Evolutionary conservation across 2,113 vertebrate genomes (phyloP), one percentile per base, ranked within the genome.

Genomic region (Erythrolamprus reginae): DNA sequence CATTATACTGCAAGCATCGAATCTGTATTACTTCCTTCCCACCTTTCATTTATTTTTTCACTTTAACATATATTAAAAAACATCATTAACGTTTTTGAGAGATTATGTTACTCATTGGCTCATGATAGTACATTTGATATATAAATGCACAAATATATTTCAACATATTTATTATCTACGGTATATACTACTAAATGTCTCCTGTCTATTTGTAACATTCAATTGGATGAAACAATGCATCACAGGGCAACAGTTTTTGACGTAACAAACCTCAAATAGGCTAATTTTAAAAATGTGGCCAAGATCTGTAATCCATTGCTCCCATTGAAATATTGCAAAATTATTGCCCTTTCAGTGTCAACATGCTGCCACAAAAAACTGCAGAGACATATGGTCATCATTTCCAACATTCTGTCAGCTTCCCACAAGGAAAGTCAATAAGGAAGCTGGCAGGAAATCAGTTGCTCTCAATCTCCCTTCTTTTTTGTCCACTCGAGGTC

Each of bases 1-100:
- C 48, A 83, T 91, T 93, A 23, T 92, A 93, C 89, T 88, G 83
- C 93, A 94, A 94, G 92, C 90, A 92, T 87, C 19, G 3, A 3
- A 94, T 95, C 91, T 0, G 0, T 13, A 90, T 23, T 33, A 91
- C 33, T 28, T 47, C 93, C 92, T 88, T 92, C 91, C 90, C 47
- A 83, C 5, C 8, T 94, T 86, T 56, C 91, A 89, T 89, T 93
- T 94, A 92, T 94, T 94, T 92, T 82, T n/a, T 10, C 51, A 50
- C 84, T 94, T 92, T 93, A 88, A 82, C 87, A 10, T 61, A 70
- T 56, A 12, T n/a, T n/a, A 93, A 90, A 90, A 91, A 91, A 28
- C 10, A 84, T 13, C 48, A 56, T 53, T 45, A 83, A 1, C 89
- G 19, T 0, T 10, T 91, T 82, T 88, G 12, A 1, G 38, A 92